Conservation (phyloP, 2,888 invertebrate genomes). For the Entomobrya multifasciata region DNA sequence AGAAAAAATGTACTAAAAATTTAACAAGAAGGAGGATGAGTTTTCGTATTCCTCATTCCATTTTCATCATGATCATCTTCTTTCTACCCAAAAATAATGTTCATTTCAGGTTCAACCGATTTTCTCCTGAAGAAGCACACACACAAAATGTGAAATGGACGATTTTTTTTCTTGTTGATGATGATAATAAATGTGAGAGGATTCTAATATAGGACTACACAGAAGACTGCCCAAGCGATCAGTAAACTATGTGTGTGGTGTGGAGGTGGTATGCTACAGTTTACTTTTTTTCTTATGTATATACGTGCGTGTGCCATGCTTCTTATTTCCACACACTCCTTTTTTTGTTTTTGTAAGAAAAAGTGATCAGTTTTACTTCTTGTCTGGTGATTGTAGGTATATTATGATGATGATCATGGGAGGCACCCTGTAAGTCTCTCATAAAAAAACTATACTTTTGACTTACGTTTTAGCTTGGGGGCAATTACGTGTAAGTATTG, state of each 20-base stretch:
- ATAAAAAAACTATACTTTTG: not conserved
- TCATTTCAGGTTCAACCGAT: constrained; percentile 59
- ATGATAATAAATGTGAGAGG: constrained; percentile 26
- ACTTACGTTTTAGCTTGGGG: constrained; percentile 1
- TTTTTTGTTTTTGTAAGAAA: constrained; percentile 21
- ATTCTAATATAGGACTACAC: constrained; percentile 69
- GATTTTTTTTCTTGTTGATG: too few relatives aligned
- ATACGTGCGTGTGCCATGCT: constrained; percentile 59
- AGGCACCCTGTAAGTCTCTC: constrained; percentile 60
- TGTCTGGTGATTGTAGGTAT: constrained; percentile 19
- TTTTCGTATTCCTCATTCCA: constrained; percentile 32
- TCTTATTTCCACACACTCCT: not conserved
- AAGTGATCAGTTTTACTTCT: constrained; percentile 60
- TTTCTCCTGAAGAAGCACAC: too few relatives aligned
- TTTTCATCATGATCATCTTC: constrained; percentile 31
- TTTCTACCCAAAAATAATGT: constrained; percentile 19
- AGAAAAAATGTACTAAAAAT: constrained; percentile 3
- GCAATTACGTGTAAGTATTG: constrained; percentile 68
- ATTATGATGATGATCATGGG: not conserved
- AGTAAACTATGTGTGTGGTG: constrained; percentile 49
- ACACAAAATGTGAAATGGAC: too few relatives aligned
- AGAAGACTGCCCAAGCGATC: constrained; percentile 72
- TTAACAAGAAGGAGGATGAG: constrained; percentile 28
- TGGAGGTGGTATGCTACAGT: constrained; percentile 44
- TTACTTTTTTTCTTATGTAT: constrained; percentile 23